These are phyloP conservation scores for Megatriorchis doriae DNA, from an alignment of 2,113 vertebrate species.

Conservation along the genomic window DNA sequence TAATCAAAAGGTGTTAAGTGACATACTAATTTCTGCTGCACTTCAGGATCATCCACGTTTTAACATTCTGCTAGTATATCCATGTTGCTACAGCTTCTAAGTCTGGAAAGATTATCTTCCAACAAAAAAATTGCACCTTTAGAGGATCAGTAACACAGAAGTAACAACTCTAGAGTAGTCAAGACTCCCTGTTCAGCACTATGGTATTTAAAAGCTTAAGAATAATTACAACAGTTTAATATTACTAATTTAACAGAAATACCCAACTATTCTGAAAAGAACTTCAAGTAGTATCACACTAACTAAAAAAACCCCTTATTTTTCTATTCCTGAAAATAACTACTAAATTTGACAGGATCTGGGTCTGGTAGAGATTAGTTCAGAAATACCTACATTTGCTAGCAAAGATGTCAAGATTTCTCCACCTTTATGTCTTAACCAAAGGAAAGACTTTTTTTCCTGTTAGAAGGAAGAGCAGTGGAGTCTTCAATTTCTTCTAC, in stretches of 20 bases:
- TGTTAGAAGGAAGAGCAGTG: background rate
- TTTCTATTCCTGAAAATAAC: background rate
- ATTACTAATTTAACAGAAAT: background rate
- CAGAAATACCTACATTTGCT: background rate
- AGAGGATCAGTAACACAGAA: background rate
- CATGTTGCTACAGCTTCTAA: background rate
- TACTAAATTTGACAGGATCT: background rate
- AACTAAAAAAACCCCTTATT: background rate
- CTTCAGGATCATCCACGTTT: background rate
- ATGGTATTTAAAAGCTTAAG: background rate
- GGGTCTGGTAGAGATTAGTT: background rate
- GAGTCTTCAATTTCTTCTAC: background rate
- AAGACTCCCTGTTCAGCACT: background rate
- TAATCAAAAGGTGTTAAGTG: background rate
- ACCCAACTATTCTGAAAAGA: background rate
- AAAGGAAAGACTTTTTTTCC: background rate
- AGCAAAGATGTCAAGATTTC: background rate
- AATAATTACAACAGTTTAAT: background rate
- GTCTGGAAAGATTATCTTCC: background rate
- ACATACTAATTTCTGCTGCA: background rate
- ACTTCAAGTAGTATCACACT: background rate
- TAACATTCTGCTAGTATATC: background rate
- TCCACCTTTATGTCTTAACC: background rate
- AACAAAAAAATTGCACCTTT: background rate
- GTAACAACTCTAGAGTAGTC: background rate